These are phyloP conservation scores for Tenthredo amoena DNA, from an alignment of 2,888 invertebrate genomes.

Conservation along the genomic window DNA sequence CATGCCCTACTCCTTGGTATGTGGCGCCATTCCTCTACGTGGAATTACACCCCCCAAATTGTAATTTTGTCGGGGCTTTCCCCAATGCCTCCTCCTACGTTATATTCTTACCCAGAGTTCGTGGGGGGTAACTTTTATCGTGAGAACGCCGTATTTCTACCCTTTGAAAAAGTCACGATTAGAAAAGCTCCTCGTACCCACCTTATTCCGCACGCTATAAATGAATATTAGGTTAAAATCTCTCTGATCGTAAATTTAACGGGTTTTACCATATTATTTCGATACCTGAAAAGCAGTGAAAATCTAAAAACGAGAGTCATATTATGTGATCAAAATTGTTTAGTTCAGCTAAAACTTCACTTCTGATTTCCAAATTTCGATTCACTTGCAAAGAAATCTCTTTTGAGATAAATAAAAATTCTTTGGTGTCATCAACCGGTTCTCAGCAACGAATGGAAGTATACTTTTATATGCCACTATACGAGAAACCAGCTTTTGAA, in stretches of 20 bases:
- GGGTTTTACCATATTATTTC: background rate
- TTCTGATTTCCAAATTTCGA: background rate
- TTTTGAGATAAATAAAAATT: background rate
- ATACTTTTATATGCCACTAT: too few species aligned
- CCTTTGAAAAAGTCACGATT: background rate
- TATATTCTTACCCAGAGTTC: slow-evolving; percentile 35
- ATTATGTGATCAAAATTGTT: background rate
- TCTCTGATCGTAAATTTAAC: background rate
- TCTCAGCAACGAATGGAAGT: background rate
- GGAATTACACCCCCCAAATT: slow-evolving; percentile 77
- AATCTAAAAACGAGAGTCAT: background rate
- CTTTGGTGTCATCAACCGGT: background rate
- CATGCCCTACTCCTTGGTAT: slow-evolving; percentile 65
- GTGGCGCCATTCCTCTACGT: slow-evolving; percentile 75
- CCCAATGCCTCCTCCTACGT: slow-evolving; percentile 17
- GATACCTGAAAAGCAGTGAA: background rate
- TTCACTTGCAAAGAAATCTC: background rate
- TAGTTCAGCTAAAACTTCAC: background rate
- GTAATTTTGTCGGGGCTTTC: slow-evolving; percentile 73
- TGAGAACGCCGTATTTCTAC: background rate
- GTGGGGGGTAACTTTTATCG: slow-evolving; percentile 35
- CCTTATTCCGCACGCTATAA: background rate
- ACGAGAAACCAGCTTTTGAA: background rate
- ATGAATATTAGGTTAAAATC: background rate
- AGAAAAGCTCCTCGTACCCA: background rate